phyloP scores from a whole-genome alignment of 2,113 vertebrate genomes.

The Patagioenas fasciata region DNA sequence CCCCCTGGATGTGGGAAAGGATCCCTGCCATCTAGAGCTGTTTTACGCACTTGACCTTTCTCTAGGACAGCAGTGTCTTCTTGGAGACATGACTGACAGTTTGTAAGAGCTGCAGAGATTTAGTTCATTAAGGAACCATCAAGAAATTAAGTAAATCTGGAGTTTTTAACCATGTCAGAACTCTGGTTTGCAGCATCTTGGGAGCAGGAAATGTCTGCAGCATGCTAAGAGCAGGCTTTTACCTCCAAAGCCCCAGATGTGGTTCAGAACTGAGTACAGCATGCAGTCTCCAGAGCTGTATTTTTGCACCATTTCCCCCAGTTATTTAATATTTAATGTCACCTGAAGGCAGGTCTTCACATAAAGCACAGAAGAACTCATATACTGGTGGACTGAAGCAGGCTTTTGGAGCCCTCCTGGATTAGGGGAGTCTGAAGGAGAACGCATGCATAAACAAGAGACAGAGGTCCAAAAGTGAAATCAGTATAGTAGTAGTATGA shows the following conservation, averaged over 20 bases:
- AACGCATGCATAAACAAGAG: background rate
- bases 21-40: background rate
- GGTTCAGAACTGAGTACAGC: background rate
- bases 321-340: slow-evolving; percentile 12
- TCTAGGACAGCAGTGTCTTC: background rate
- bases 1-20: background rate
- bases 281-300: background rate
- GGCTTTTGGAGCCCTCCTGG: background rate
- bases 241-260: background rate
- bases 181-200: background rate
- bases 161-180: slow-evolving; percentile 26
- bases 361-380: background rate
- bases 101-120: background rate
- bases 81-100: slow-evolving; percentile 46
- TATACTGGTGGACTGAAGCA: background rate
- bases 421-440: background rate
- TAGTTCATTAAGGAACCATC: slow-evolving; percentile 6
- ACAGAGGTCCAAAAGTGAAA: background rate
- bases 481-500: background rate
- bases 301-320: background rate
- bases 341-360: background rate
- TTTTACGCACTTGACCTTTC: background rate
- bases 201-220: background rate
- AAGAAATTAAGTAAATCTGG: slow-evolving; percentile 9
- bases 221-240: background rate